Evolutionary conservation across 1,140 invertebrate species (phyloP).

Genomic region (Pteromalus puparum): DNA sequence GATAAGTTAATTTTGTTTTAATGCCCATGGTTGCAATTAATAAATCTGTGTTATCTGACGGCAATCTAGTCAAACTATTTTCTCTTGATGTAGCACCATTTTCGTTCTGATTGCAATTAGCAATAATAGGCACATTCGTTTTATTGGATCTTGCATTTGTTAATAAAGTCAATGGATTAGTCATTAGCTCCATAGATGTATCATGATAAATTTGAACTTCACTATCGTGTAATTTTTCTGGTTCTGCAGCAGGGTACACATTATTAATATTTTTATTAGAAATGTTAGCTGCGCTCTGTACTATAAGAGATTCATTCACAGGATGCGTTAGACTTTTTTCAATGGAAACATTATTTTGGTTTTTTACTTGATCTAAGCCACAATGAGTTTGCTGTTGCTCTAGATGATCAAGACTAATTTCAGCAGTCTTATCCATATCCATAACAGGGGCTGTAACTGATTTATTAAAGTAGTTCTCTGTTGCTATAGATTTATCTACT

Average conservation of each 20-base stretch:
- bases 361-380: too few species aligned
- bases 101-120: not conserved
- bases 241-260: not conserved
- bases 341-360: too few species aligned
- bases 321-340: not conserved
- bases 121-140: not conserved
- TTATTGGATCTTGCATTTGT: not conserved
- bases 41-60: slow-evolving; percentile 42
- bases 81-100: not conserved
- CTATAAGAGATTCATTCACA: not conserved
- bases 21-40: slow-evolving; percentile 45
- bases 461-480: slow-evolving; percentile 7
- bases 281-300: not conserved
- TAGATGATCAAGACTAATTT: not conserved
- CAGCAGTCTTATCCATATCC: slow-evolving; percentile 10
- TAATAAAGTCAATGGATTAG: not conserved
- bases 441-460: not conserved
- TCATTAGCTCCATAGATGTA: not conserved
- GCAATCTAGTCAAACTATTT: slow-evolving; percentile 29
- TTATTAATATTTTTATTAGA: not conserved
- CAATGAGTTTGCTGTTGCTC: too few species aligned
- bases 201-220: slow-evolving; percentile 37
- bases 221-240: not conserved
- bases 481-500: not conserved
- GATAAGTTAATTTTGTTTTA: slow-evolving; percentile 32